A percentile compares a stretch with the other conserved stretches of the same genome.
These are phyloP conservation scores for Bimastos eiseni DNA, from an alignment of 2,888 invertebrate species.

Conservation along the genomic window DNA sequence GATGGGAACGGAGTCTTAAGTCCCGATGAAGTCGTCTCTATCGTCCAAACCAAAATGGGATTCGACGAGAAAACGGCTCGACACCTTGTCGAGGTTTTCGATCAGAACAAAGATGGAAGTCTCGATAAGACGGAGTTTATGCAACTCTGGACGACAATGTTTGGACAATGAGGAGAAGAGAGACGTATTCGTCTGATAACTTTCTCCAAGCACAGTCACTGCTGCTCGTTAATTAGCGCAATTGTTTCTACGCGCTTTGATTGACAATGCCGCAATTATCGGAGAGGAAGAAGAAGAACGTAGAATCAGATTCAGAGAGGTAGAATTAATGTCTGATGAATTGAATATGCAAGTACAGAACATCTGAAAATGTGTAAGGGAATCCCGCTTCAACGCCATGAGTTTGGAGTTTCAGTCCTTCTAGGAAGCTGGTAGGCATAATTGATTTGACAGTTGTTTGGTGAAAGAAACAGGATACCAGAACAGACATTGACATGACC, in stretches of 20 bases:
- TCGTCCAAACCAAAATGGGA: slow-evolving; percentile 44
- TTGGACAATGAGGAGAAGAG: slow-evolving; percentile 32
- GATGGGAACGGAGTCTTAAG: slow-evolving; percentile 46
- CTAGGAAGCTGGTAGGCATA: not conserved
- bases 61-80: slow-evolving; percentile 42
- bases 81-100: slow-evolving; percentile 44
- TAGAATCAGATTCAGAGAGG: not conserved
- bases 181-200: not conserved
- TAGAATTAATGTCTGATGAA: not conserved
- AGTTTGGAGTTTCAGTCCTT: not conserved
- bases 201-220: not conserved
- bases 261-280: not conserved
- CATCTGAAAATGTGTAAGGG: not conserved
- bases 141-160: slow-evolving; percentile 47
- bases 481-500: not conserved
- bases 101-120: slow-evolving; percentile 45
- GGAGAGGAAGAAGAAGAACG: not conserved
- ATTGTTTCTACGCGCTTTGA: not conserved
- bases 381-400: not conserved
- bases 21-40: slow-evolving; percentile 44
- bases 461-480: not conserved
- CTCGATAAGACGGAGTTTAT: slow-evolving; percentile 47
- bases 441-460: not conserved
- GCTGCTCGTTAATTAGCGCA: not conserved
- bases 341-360: not conserved